Evolutionary conservation across 2,797 vertebrate genomes (phyloP).

Genomic region (Schizopygopsis malacanthus): DNA sequence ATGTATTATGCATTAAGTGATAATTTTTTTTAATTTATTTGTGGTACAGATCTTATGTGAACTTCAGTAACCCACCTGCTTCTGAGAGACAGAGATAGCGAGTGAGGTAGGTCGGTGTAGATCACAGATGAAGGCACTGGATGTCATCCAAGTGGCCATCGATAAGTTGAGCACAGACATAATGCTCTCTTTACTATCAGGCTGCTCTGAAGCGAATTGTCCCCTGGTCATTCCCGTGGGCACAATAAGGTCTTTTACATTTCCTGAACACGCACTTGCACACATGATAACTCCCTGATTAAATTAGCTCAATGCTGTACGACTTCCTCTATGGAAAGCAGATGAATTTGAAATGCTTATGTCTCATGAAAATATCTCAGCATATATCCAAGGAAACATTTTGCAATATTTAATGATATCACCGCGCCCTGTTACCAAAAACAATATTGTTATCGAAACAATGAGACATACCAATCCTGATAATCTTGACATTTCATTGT

Average conservation of each 20-base stretch:
- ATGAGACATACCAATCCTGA: constrained; percentile 7
- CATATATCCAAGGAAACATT: not conserved
- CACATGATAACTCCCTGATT: constrained; percentile 21
- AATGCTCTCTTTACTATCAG: not conserved
- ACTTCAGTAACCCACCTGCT: not conserved
- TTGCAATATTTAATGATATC: not conserved
- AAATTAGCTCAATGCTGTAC: constrained; percentile 16
- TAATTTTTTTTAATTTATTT: not conserved
- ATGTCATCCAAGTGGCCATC: not conserved
- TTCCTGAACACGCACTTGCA: constrained; percentile 32
- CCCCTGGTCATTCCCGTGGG: not conserved
- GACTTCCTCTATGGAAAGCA: constrained; percentile 27
- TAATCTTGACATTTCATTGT: not conserved
- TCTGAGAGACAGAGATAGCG: not conserved
- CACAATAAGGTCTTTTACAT: constrained; percentile 41
- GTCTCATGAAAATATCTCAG: not conserved
- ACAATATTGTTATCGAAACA: constrained; percentile 1
- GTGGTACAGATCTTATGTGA: not conserved
- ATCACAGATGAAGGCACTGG: constrained; percentile 1
- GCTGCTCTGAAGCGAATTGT: not conserved
- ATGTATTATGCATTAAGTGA: not conserved
- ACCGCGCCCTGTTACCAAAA: not conserved
- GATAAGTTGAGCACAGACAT: constrained; percentile 2
- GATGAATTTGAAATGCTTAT: not conserved
- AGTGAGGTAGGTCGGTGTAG: not conserved